Evolutionary conservation across 35 echinoderm and acorn worm species (phyloP).

Genomic region (Apostichopus japonicus): DNA sequence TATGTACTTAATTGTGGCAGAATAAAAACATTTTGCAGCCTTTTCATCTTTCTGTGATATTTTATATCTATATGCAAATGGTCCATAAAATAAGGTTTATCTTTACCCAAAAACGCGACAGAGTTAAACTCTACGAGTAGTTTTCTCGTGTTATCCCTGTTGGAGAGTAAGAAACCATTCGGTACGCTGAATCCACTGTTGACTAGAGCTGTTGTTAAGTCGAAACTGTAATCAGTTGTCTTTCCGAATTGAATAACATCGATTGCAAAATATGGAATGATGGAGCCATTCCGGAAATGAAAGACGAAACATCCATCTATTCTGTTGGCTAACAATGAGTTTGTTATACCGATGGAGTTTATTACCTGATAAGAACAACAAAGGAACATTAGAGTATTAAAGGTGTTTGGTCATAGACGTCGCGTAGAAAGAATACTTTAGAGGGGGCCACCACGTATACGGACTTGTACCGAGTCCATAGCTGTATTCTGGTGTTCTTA

Average conservation of each 20-base stretch:
- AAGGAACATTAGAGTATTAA: no score
- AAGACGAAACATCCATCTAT: slow-evolving; percentile 24
- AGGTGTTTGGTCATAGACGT: no score
- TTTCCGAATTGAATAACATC: slow-evolving; percentile 12
- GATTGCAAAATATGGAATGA: slow-evolving; percentile 33
- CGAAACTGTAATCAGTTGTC: background rate
- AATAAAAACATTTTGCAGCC: no score
- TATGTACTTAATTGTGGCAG: no score
- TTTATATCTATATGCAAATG: no score
- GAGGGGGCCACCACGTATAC: no score
- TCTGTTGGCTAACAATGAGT: background rate
- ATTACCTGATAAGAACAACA: background rate
- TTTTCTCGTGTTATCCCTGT: background rate
- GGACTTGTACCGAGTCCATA: no score
- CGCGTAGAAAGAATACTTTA: no score
- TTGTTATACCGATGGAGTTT: background rate
- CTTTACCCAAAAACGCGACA: slow-evolving; percentile 4
- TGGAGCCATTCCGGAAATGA: background rate
- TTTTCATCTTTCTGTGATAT: no score
- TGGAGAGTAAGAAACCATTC: background rate
- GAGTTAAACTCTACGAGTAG: background rate
- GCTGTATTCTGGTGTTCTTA: no score
- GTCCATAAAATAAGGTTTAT: background rate
- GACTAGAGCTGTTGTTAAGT: background rate
- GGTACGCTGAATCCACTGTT: background rate